These are phyloP conservation scores for Ailuropoda melanoleuca DNA, from an alignment of 2,113 vertebrate genomes.

Conservation along the genomic window DNA sequence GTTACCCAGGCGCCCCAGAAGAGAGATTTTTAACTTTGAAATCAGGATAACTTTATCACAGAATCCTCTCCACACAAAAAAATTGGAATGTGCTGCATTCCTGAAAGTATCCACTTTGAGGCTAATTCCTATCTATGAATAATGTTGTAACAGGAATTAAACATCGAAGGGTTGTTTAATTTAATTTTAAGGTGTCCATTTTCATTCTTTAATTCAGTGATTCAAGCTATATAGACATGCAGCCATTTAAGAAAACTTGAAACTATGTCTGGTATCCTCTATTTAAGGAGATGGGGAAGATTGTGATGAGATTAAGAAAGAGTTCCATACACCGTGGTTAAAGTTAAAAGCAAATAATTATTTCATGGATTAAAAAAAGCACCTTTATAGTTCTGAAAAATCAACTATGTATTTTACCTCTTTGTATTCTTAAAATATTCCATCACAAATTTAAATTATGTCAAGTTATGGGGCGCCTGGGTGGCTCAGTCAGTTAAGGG, in stretches of 20 bases:
- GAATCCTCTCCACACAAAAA: neutral
- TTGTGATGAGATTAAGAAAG: neutral
- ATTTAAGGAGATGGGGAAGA: neutral
- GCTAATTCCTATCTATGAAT: neutral
- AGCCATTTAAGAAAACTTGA: neutral
- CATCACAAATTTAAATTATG: neutral
- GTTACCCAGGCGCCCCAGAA: no score
- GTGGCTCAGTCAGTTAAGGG: neutral
- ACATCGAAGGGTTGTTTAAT: neutral
- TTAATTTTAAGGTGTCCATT: neutral
- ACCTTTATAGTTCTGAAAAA: neutral
- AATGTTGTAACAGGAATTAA: neutral
- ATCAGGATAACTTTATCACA: neutral
- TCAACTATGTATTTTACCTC: neutral
- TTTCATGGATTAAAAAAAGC: neutral
- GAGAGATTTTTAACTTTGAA: neutral
- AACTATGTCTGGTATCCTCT: neutral
- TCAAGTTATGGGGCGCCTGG: neutral
- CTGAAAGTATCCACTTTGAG: neutral
- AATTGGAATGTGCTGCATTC: neutral
- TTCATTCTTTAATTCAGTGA: neutral
- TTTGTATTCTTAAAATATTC: conserved; percentile 8
- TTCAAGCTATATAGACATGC: conserved; percentile 15
- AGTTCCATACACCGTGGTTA: neutral
- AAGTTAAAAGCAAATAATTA: neutral